Base-by-base conservation (phyloP, 2,888 invertebrate species). In the Oscheius onirici region DNA sequence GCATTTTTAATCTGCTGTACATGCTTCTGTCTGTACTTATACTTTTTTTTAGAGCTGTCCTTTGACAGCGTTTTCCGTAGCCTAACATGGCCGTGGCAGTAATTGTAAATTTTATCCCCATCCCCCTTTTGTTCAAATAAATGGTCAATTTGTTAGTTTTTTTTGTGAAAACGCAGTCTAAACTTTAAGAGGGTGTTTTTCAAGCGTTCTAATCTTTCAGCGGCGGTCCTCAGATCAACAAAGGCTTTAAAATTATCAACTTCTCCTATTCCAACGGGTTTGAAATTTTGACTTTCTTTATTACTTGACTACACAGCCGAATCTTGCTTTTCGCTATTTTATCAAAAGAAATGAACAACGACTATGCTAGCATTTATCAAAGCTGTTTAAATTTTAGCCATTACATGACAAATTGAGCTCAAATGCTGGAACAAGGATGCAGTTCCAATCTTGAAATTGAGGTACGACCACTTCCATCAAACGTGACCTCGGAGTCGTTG, bases 401-500 rank as follows among this genome's bases (percentile, higher is more conserved):
- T 46, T 26, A 55, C 10, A 28, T 26, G n/a, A n/a, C n/a, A 26
- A 24, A n/a, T 55, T 17, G 24, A 58, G 58, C 41, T 17, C 26
- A 63, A 26, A 63, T 63, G 34, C 63, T 63, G 63, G 63, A 63
- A 28, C 63, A 63, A 24, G 63, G 63, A 46, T 46, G 49, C 11
- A 28, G 49, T 63, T 63, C 63, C 28, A 49, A 24, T 28, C 63
- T 22, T 17, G 49, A 46, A n/a, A 49, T 63, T 44, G 63, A 46
- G 10, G 63, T 63, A 13, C 63, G 44, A 22, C 63, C 63, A 34
- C 63, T 46, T 26, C 63, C 63, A 28, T 46, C 63, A 28, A 24
- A 15, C 15, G 63, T 63, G 6, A 44, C 26, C n/a, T 75, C 75
- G 11, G 72, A 44, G 17, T 75, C 74, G 20, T 72, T 71, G 51